These are phyloP conservation scores for Conus ventricosus DNA, from an alignment of 1,140 invertebrate genomes.

Conservation along the genomic window DNA sequence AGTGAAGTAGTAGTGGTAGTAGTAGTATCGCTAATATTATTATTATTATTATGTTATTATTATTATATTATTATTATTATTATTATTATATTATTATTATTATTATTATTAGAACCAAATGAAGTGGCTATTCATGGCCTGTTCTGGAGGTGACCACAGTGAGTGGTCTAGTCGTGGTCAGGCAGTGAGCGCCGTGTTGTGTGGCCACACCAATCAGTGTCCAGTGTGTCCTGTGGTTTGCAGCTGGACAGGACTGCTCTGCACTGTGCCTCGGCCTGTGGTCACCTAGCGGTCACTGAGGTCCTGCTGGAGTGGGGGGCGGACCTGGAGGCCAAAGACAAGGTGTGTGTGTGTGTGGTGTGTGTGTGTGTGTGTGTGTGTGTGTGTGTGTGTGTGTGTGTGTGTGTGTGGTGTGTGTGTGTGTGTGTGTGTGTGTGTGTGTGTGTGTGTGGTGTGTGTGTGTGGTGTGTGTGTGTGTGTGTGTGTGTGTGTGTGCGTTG, in stretches of 20 bases:
- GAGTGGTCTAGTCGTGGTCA: background rate
- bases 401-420: too few species aligned
- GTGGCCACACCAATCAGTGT: background rate
- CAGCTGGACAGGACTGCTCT: slow-evolving; percentile 71
- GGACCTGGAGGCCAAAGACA: slow-evolving; percentile 70
- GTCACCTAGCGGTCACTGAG: slow-evolving; percentile 65
- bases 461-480: background rate
- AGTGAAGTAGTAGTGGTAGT: too few species aligned
- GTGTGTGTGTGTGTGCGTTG: background rate
- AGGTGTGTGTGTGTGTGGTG: slow-evolving; percentile 52
- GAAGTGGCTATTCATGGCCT: too few species aligned
- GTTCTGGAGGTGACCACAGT: too few species aligned
- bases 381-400: background rate
- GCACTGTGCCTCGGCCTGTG: slow-evolving; percentile 72
- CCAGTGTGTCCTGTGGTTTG: background rate
- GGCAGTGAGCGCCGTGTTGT: background rate
- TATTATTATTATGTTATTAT: too few species aligned
- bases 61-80: too few species aligned
- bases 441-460: background rate
- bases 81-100: too few species aligned
- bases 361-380: background rate
- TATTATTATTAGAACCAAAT: too few species aligned
- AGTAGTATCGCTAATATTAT: too few species aligned
- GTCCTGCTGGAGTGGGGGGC: slow-evolving; percentile 64
- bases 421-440: background rate